Conservation (phyloP, 1,140 invertebrate genomes). For the Galleria mellonella region DNA sequence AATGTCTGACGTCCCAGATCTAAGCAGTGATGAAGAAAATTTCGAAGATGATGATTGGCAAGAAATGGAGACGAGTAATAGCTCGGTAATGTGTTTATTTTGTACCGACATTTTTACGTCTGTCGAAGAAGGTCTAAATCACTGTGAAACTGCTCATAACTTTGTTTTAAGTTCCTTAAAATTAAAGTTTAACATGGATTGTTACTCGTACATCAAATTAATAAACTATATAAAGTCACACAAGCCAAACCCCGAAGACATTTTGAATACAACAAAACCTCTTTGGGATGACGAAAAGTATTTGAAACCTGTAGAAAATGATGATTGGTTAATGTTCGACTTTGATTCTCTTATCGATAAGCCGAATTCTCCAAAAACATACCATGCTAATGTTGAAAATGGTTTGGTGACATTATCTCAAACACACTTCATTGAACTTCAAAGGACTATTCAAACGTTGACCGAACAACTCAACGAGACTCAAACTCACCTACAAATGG, state of each 20-base stretch:
- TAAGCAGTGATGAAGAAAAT: conserved; percentile 64
- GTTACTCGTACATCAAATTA: conserved; percentile 90
- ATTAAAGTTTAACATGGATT: conserved; percentile 83
- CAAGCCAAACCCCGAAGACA: conserved; percentile 73
- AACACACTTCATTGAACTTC: conserved; percentile 78
- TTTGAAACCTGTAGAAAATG: conserved; percentile 86
- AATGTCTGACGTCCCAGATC: conserved; percentile 65
- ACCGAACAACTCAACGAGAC: conserved; percentile 74
- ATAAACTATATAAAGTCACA: conserved; percentile 89
- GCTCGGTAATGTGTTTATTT: conserved; percentile 75
- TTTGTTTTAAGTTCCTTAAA: conserved; percentile 83
- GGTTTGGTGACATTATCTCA: conserved; percentile 77
- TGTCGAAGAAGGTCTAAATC: conserved; percentile 74
- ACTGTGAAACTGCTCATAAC: conserved; percentile 77
- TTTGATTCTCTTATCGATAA: conserved; percentile 55
- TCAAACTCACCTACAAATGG: conserved; percentile 74
- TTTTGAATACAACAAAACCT: conserved; percentile 71
- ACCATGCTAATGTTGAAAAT: conserved; percentile 76
- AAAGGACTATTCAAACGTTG: conserved; percentile 76
- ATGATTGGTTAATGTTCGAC: conserved; percentile 89
- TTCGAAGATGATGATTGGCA: conserved; percentile 70
- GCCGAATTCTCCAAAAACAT: conserved; percentile 49
- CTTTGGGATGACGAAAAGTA: conserved; percentile 87
- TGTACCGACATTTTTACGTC: conserved; percentile 69
- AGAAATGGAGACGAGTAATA: conserved; percentile 62